These are phyloP conservation scores for Xanthostigma xanthostigma DNA, from an alignment of 2,888 invertebrate species.

Conservation along the genomic window DNA sequence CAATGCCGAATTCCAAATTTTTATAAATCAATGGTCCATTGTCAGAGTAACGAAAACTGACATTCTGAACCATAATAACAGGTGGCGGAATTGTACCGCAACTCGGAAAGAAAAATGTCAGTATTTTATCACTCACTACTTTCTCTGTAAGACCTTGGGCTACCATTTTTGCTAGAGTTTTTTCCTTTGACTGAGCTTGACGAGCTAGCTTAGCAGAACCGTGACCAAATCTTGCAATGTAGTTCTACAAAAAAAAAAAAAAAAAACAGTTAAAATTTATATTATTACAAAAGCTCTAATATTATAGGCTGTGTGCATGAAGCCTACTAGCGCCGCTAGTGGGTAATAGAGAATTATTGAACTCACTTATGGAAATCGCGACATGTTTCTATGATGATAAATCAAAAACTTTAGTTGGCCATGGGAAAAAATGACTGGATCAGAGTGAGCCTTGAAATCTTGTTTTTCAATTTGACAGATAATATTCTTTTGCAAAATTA, in stretches of 20 bases:
- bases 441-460: no score
- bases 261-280: constrained; percentile 5
- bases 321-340: no score
- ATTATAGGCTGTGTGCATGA: no score
- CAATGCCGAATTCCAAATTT: constrained; percentile 96
- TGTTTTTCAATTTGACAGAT: no score
- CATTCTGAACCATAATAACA: constrained; percentile 98
- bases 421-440: no score
- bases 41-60: constrained; percentile 87
- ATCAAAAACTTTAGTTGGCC: no score
- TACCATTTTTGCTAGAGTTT: constrained; percentile 98
- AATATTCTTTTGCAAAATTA: no score
- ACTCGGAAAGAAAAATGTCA: constrained; percentile 90
- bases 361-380: no score
- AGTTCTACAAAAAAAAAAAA: constrained; percentile 49
- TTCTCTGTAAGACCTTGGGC: constrained; percentile 94
- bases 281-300: no score
- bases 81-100: constrained; percentile 97
- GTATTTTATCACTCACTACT: constrained; percentile 76
- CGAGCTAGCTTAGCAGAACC: constrained; percentile 96
- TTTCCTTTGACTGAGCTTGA: constrained; percentile 99
- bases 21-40: constrained; percentile 84
- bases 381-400: no score
- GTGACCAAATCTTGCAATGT: constrained; percentile 98
- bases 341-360: no score